phyloP scores from a whole-genome alignment of 2,888 invertebrate genomes.

The Microplitis manilae region DNA sequence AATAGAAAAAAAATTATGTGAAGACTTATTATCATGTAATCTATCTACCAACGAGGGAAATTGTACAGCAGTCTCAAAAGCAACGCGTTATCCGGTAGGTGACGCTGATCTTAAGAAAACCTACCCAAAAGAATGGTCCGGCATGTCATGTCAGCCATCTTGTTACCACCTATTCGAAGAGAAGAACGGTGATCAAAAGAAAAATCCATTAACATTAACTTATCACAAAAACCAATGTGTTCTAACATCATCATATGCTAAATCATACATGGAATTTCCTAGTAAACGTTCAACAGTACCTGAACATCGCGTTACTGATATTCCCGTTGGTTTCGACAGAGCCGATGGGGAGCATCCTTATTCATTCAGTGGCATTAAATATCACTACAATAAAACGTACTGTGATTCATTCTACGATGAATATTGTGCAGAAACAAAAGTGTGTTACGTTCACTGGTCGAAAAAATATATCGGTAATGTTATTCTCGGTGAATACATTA shows the following conservation, averaged over 20 bases:
- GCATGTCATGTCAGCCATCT: background rate
- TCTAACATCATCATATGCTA: background rate
- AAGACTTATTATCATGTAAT: background rate
- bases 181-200: too few species aligned
- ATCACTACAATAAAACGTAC: background rate
- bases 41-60: background rate
- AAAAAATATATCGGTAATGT: background rate
- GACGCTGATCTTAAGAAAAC: background rate
- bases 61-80: background rate
- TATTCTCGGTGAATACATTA: background rate
- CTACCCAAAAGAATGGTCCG: background rate
- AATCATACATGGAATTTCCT: background rate
- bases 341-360: background rate
- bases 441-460: slow-evolving; percentile 24
- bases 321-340: background rate
- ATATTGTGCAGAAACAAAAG: background rate
- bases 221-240: background rate
- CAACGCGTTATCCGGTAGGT: background rate
- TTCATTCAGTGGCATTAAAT: background rate
- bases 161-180: background rate
- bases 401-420: background rate
- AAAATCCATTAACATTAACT: background rate
- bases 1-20: background rate
- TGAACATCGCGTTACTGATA: background rate
- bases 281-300: background rate